Evolutionary conservation across 1,140 invertebrate species (phyloP).

Genomic region (Atta texana): DNA sequence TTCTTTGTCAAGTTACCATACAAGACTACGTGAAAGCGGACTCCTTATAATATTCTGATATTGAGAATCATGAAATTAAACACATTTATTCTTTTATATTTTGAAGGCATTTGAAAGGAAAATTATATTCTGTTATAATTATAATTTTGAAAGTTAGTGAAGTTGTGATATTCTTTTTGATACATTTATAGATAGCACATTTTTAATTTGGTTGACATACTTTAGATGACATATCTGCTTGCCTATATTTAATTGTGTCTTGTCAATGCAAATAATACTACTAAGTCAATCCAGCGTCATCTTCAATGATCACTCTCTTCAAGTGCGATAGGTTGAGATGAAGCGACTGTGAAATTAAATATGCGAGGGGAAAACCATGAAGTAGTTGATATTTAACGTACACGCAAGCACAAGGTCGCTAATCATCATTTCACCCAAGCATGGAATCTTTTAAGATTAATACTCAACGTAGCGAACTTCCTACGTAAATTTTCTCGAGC

Average conservation of each 20-base stretch:
- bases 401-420: conserved; percentile 12
- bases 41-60: not conserved
- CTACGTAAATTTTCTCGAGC: not conserved
- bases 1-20: conserved; percentile 48
- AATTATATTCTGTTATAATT: conserved; percentile 8
- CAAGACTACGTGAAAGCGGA: conserved; percentile 60
- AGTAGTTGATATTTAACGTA: conserved; percentile 37
- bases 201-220: conserved; percentile 10
- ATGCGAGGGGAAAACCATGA: conserved; percentile 2
- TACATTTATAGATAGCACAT: not conserved
- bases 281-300: not conserved
- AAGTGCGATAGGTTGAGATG: not conserved
- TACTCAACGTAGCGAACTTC: conserved; percentile 14
- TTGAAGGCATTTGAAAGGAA: not conserved
- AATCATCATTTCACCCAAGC: conserved; percentile 42
- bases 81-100: not conserved
- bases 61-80: not conserved
- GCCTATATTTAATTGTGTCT: conserved; percentile 21
- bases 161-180: conserved; percentile 8
- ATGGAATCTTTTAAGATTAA: conserved; percentile 57
- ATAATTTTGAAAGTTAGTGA: conserved; percentile 44
- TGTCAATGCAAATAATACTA: conserved; percentile 40
- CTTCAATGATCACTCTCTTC: conserved; percentile 2
- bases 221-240: conserved; percentile 29
- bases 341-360: conserved; percentile 45